Percentiles rank a stretch among this genome's conserved stretches.
These are phyloP conservation scores for Neotoxoptera formosana DNA, from an alignment of 1,140 invertebrate species.

Conservation along the genomic window DNA sequence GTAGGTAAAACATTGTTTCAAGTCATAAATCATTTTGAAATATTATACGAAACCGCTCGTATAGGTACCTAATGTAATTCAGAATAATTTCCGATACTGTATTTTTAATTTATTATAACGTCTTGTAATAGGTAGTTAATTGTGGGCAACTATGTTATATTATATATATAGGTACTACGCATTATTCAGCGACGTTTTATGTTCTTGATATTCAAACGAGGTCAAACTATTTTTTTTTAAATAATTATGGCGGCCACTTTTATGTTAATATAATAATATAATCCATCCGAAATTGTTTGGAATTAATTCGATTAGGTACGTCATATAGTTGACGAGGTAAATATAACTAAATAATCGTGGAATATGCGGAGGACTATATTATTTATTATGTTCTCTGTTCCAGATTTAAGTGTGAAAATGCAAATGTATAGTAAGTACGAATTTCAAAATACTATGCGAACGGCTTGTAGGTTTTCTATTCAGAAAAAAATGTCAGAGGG, in stretches of 20 bases:
- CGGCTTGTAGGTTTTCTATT: no score
- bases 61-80: not conserved
- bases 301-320: not conserved
- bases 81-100: not conserved
- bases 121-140: not conserved
- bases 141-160: not conserved
- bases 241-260: not conserved
- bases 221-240: not conserved
- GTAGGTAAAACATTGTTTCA: not conserved
- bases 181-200: not conserved
- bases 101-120: not conserved
- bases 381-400: no score
- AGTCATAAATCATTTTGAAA: not conserved
- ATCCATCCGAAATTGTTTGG: not conserved
- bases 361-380: not conserved
- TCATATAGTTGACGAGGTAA: no score
- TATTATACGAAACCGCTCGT: not conserved
- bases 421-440: not conserved
- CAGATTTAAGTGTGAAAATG: not conserved
- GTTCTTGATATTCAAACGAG: not conserved
- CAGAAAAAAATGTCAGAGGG: no score
- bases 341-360: no score
- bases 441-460: not conserved
- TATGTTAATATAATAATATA: not conserved
- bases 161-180: no score